Percentiles rank a stretch among this genome's conserved stretches.
phyloP scores from a whole-genome alignment of 2,888 invertebrate species.

The Drosophila neutralis region DNA sequence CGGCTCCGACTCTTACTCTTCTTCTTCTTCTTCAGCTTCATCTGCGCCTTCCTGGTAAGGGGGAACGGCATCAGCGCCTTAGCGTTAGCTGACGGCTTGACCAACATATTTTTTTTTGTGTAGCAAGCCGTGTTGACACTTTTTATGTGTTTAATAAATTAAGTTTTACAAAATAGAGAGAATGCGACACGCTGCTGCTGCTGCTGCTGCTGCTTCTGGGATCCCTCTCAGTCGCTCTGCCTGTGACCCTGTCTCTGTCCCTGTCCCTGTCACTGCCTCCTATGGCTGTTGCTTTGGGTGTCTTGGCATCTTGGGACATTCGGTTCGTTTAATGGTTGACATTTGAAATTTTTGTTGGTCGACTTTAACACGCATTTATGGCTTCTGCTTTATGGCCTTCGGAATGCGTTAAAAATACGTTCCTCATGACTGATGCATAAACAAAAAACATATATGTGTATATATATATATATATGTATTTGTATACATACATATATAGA shows the following conservation, averaged over 20 bases:
- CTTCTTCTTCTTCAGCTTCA: background rate
- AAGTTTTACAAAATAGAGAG: slow-evolving; percentile 76
- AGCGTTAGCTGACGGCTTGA: slow-evolving; percentile 46
- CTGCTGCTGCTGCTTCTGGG: slow-evolving; percentile 44
- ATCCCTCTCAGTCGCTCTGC: slow-evolving; percentile 7
- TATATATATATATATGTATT: background rate
- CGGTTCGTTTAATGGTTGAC: slow-evolving; percentile 69
- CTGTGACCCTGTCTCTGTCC: background rate
- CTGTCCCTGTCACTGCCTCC: background rate
- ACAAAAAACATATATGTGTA: background rate
- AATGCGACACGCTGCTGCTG: slow-evolving; percentile 43
- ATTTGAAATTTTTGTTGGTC: slow-evolving; percentile 62
- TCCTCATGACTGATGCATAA: slow-evolving; percentile 24
- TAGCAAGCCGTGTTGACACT: slow-evolving; percentile 79
- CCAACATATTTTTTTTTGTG: slow-evolving; percentile 71
- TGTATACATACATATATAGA: background rate
- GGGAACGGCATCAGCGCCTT: slow-evolving; percentile 25
- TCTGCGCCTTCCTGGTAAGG: background rate
- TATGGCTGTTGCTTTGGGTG: background rate
- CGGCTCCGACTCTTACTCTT: background rate
- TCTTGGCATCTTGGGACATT: slow-evolving; percentile 33
- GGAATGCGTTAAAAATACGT: slow-evolving; percentile 61
- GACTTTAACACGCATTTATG: slow-evolving; percentile 75
- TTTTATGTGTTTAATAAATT: slow-evolving; percentile 81
- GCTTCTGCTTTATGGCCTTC: slow-evolving; percentile 70